These are phyloP conservation scores for Crioceris asparagi DNA, from an alignment of 2,888 invertebrate species.

Conservation along the genomic window DNA sequence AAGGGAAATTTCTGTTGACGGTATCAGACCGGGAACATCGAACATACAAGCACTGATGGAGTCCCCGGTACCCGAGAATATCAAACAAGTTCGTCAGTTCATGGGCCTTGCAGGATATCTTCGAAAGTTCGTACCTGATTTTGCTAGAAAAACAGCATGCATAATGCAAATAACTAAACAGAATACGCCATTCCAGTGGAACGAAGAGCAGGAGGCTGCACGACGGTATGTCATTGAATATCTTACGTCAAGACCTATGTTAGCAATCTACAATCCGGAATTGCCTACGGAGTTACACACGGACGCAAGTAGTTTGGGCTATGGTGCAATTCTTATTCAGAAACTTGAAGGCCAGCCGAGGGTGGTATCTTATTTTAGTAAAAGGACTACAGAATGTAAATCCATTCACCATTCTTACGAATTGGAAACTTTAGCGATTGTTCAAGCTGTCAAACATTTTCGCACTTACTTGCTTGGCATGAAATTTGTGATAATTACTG, in stretches of 20 bases:
- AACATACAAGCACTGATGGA: no score
- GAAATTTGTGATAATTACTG: constrained; percentile 23
- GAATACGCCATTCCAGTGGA: constrained; percentile 3
- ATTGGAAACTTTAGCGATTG: constrained; percentile 26
- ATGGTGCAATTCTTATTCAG: constrained; percentile 8
- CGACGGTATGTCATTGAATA: constrained; percentile 4
- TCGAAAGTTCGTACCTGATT: constrained; percentile 9
- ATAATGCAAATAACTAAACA: constrained; percentile 6
- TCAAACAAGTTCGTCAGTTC: no score
- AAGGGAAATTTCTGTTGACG: no score
- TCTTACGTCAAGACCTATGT: constrained; percentile 16
- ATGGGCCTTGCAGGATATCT: constrained; percentile 11
- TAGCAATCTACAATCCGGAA: constrained; percentile 15
- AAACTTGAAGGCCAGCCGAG: constrained; percentile 3
- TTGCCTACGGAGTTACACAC: constrained; percentile 18
- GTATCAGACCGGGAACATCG: no score
- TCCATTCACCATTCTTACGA: constrained; percentile 21
- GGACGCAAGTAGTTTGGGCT: constrained; percentile 18
- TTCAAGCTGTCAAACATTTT: constrained; percentile 24
- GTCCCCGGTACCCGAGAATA: no score
- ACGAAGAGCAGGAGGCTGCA: constrained; percentile 6
- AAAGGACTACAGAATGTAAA: constrained; percentile 6
- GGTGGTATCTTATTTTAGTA: constrained; percentile 11
- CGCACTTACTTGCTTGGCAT: constrained; percentile 22
- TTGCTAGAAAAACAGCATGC: constrained; percentile 7